Evolutionary conservation across 2,113 vertebrate genomes (phyloP), one percentile per base, ranked within the genome.

Genomic region (Lophotis ruficrista): DNA sequence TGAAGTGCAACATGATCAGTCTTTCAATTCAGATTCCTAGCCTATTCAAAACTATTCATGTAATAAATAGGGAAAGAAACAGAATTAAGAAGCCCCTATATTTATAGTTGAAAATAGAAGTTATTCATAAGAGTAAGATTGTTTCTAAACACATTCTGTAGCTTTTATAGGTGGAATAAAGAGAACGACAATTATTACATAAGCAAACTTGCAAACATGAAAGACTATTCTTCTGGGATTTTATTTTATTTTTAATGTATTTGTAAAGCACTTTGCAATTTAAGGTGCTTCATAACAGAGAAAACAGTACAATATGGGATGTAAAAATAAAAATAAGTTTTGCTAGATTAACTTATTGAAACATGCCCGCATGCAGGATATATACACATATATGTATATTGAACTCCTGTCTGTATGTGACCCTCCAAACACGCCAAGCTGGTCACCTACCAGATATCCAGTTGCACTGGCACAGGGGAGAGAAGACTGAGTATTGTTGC

Each of bases 391-490:
- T 93, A 95, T 92, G 77, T 93, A 95, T 94, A 86, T 94, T n/a
- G 85, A 94, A 61, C 73, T 97, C 95, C 95, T 97, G 96, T 95
- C 93, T 96, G 87, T 83, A 93, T 94, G 96, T 97, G 96, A 96
- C 96, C 92, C 95, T 96, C 95, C 86, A 96, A 96, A 91, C 88
- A 94, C 93, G 75, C 73, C 93, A 95, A 91, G 83, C 71, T 86
- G 60, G 93, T 94, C 90, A 98, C 98, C 98, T 98, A 98, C 98
- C 98, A 93, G 95, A 92, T 94, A 89, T 97, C 92, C 95, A 95
- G 95, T 85, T 96, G 92, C 94, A 87, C 90, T 96, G 94, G 79
- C 92, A 97, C 96, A 92, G 90, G 65, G 95, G 96, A 97, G 95
- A 97, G 70, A 89, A 78, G 94, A 94, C 92, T 96, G 94, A 64